Evolutionary conservation across 2,113 vertebrate species (phyloP).

Genomic region (Sclerurus mexicanus): DNA sequence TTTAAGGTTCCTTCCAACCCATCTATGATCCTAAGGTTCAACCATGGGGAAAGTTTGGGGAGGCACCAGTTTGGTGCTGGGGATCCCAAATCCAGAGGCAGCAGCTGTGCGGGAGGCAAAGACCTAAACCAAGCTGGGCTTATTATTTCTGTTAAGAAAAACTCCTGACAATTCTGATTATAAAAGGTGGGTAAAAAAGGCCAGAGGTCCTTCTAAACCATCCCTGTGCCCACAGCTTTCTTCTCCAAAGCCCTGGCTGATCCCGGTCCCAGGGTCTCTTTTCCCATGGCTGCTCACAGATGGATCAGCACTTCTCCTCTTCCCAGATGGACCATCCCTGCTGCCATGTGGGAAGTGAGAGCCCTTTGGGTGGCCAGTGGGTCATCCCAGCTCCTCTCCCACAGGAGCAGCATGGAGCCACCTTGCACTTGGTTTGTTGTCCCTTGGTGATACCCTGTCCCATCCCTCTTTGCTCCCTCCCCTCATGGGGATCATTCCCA

Average conservation of each 20-base stretch:
- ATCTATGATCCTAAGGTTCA: no score
- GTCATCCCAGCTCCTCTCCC: neutral
- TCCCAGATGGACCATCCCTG: neutral
- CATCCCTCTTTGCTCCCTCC: neutral
- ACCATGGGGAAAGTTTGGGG: no score
- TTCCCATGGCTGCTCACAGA: neutral
- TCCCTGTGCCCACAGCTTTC: neutral
- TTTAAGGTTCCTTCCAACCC: no score
- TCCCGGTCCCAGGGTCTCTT: neutral
- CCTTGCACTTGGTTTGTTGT: fast-evolving
- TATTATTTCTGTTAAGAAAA: no score
- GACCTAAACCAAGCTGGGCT: no score
- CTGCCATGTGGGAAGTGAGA: fast-evolving
- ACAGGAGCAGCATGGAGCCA: fast-evolving
- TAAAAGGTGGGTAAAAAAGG: neutral
- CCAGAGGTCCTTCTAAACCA: neutral
- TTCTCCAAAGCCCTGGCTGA: neutral
- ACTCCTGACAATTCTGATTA: no score
- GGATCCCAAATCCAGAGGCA: no score
- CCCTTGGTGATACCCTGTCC: neutral
- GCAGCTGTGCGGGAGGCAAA: no score
- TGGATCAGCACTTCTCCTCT: neutral
- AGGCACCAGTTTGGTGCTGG: no score
- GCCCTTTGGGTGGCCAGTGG: neutral
- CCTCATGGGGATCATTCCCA: neutral